Evolutionary conservation across 2,888 invertebrate genomes (phyloP), one percentile per base, ranked within the genome.

Genomic region (Watsonalla cultraria): DNA sequence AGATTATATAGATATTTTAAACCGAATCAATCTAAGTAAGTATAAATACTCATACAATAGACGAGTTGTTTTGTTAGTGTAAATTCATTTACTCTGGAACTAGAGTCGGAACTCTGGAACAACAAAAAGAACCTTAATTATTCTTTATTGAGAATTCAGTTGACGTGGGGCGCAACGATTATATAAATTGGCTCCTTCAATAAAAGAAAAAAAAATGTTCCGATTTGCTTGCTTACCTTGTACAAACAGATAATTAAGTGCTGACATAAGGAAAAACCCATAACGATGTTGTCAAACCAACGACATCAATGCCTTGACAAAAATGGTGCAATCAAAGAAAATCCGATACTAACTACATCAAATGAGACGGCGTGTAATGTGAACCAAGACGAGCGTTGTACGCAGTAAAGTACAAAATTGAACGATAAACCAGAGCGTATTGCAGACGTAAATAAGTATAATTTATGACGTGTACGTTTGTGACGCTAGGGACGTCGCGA

Each of bases 321-420:
- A 49, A 76, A 65, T 67, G 62, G 63, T 61, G 60, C 62, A 61
- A 64, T 60, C 58, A 68, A 71, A 67, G 68, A 68, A 69, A 74
- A 72, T 68, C 64, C 72, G 74, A 75, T 74, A 74, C 59, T 62
- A 57, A 62, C 61, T 65, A 62, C 64, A 59, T 60, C 56, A 64
- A 61, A 63, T 64, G 65, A 42, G 4, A 58, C 60, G 55, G 66
- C 71, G 61, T 60, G 59, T 74, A 72, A 73, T 75, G 70, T 65
- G 71, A 74, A 74, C 64, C 64, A 62, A 63, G 68, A 69, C 68
- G 66, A 72, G 74, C 63, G 58, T 54, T 56, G 56, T 54, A 54
- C 56, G 71, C 66, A 70, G 76, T 82, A 82, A 81, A 79, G 76
- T 70, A 65, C 73, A 74, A 78, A 79, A 81, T 82, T 78, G 77